Conservation (phyloP, 2,888 invertebrate genomes). For the Standfussiana lucernea region DNA sequence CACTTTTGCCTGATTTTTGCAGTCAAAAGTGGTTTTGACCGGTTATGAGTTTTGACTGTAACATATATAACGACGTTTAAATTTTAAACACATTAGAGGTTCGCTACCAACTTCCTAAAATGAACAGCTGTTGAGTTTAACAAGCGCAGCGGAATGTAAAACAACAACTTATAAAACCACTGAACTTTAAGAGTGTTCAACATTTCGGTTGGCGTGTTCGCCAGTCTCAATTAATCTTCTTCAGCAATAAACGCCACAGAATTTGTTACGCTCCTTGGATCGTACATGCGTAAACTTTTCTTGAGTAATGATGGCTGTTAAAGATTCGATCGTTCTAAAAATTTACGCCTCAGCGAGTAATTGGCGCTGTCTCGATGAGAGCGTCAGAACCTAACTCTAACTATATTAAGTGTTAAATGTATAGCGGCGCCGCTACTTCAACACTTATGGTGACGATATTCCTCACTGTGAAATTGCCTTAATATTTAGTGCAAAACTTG, state of each 20-base stretch:
- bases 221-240: constrained; percentile 74
- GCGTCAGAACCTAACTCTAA: constrained; percentile 32
- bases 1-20: no score
- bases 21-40: no score
- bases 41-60: no score
- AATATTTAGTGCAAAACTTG: constrained; percentile 65
- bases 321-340: constrained; percentile 65
- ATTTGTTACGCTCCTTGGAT: constrained; percentile 71
- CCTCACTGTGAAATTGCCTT: constrained; percentile 45
- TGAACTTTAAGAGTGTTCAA: constrained; percentile 53
- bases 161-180: constrained; percentile 36
- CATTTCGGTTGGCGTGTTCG: constrained; percentile 60
- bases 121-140: constrained; percentile 41
- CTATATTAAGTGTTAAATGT: constrained; percentile 44
- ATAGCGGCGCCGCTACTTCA: constrained; percentile 33
- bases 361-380: constrained; percentile 34
- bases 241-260: constrained; percentile 73
- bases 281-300: constrained; percentile 71
- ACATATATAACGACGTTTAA: constrained; percentile 38
- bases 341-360: constrained; percentile 52
- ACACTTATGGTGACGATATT: constrained; percentile 56
- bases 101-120: constrained; percentile 32
- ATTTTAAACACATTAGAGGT: constrained; percentile 47
- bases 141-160: constrained; percentile 24
- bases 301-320: constrained; percentile 73